Percentiles rank a stretch among this genome's conserved stretches.
Evolutionary conservation across 92 coral and sea anemone species (phyloP).

Genomic region (Phymanthus crucifer): DNA sequence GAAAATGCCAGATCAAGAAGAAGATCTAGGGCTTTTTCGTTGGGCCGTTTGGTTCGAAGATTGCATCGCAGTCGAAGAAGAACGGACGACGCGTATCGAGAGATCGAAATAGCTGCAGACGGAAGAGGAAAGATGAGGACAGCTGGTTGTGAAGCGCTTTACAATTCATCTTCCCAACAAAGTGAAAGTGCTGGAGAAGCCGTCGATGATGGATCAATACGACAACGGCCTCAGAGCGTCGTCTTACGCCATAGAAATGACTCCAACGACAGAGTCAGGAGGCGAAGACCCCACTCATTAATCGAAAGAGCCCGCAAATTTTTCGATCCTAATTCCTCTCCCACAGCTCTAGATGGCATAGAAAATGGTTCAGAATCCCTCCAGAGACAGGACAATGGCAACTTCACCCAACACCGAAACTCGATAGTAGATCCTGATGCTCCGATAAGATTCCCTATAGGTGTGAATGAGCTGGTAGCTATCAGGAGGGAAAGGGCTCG

Average conservation of each 20-base stretch:
- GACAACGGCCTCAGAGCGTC: constrained; percentile 40
- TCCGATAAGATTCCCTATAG: constrained; percentile 43
- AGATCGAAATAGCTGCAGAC: constrained; percentile 23
- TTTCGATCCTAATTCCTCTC: constrained; percentile 39
- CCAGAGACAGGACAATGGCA: constrained; percentile 1
- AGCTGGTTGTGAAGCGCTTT: constrained; percentile 26
- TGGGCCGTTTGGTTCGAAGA: constrained; percentile 36
- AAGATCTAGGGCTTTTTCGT: constrained; percentile 41
- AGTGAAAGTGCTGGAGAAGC: constrained; percentile 5
- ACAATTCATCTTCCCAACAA: constrained; percentile 6
- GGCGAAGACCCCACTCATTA: constrained; percentile 34
- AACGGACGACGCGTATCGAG: constrained; percentile 17
- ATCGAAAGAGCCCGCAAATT: constrained; percentile 45
- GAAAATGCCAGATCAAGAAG: constrained; percentile 16
- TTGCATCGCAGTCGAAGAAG: constrained; percentile 29
- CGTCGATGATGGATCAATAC: constrained; percentile 7
- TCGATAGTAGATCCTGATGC: constrained; percentile 18
- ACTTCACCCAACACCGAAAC: constrained; percentile 1
- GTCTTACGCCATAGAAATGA: constrained; percentile 33
- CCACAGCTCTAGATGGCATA: constrained; percentile 8
- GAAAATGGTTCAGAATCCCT: constrained; percentile 21
- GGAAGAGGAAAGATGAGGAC: constrained; percentile 29
- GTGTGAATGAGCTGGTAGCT: constrained; percentile 68
- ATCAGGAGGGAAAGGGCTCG: constrained; percentile 70
- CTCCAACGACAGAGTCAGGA: constrained; percentile 8